These are phyloP conservation scores for Pachyrhynchus sulphureomaculatus DNA, from an alignment of 1,140 invertebrate species.

Conservation along the genomic window DNA sequence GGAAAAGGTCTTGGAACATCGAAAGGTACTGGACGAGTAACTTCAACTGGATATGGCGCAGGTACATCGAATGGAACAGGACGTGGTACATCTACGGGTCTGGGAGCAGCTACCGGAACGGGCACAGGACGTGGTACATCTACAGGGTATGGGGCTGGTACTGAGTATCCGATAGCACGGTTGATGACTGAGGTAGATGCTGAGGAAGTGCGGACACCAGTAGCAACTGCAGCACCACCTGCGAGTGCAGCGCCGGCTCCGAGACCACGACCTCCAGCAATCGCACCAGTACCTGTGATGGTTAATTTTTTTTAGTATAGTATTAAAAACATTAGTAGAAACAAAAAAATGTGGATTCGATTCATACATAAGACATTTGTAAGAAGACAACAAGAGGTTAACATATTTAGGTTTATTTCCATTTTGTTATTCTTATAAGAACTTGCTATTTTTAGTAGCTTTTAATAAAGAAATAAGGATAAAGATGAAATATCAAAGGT, in stretches of 20 bases:
- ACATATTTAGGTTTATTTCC: too few relatives aligned
- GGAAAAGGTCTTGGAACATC: conserved; percentile 27
- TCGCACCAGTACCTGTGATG: neutral
- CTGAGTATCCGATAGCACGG: conserved; percentile 15
- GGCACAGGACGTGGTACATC: conserved; percentile 20
- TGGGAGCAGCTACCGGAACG: conserved; percentile 11
- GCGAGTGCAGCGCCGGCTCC: neutral
- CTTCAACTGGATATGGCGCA: conserved; percentile 38
- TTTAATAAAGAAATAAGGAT: too few relatives aligned
- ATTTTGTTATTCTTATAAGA: too few relatives aligned
- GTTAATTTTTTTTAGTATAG: neutral
- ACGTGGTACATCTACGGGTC: conserved; percentile 18
- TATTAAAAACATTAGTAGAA: too few relatives aligned
- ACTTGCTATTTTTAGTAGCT: too few relatives aligned
- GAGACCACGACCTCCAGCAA: neutral
- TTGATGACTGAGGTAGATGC: conserved; percentile 16
- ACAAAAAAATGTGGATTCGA: too few relatives aligned
- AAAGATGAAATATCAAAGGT: too few relatives aligned
- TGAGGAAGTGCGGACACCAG: conserved; percentile 10
- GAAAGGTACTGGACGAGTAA: conserved; percentile 42
- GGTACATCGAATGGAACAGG: conserved; percentile 26
- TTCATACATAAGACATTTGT: too few relatives aligned
- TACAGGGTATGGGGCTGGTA: conserved; percentile 14
- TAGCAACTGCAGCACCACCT: conserved; percentile 7
- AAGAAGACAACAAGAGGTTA: too few relatives aligned